A percentile compares a stretch with the other conserved stretches of the same genome.
Conservation (phyloP, 2,797 vertebrate species). For the Astyanax mexicanus region DNA sequence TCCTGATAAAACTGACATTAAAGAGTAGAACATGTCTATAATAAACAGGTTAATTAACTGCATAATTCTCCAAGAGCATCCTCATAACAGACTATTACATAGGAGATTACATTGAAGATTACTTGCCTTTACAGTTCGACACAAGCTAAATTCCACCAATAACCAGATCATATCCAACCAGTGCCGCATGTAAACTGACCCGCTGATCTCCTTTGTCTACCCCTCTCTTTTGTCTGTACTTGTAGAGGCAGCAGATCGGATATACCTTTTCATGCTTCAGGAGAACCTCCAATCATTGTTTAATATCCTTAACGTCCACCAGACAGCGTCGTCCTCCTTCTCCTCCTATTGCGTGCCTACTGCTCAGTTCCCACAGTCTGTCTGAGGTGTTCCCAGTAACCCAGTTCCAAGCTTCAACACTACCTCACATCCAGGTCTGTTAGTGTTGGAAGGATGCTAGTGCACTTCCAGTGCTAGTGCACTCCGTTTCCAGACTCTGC, state of each 20-base stretch:
- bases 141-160: neutral
- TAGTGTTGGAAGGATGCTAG: conserved; percentile 16
- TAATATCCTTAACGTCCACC: neutral
- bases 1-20: no score
- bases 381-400: neutral
- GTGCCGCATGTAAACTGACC: conserved; percentile 25
- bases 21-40: no score
- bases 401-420: neutral
- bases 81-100: no score
- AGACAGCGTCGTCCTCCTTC: neutral
- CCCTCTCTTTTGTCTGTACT: neutral
- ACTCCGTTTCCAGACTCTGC: neutral
- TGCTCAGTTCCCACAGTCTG: neutral
- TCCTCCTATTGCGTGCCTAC: no score
- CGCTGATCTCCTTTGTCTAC: neutral
- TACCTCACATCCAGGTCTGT: conserved; percentile 2
- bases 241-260: neutral
- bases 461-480: neutral
- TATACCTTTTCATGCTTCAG: conserved; percentile 59
- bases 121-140: neutral
- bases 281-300: conserved; percentile 15
- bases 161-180: neutral
- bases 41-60: no score
- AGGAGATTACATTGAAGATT: no score
- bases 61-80: no score